Evolutionary conservation across 2,113 vertebrate genomes (phyloP).

Genomic region (Eptatretus burgeri): DNA sequence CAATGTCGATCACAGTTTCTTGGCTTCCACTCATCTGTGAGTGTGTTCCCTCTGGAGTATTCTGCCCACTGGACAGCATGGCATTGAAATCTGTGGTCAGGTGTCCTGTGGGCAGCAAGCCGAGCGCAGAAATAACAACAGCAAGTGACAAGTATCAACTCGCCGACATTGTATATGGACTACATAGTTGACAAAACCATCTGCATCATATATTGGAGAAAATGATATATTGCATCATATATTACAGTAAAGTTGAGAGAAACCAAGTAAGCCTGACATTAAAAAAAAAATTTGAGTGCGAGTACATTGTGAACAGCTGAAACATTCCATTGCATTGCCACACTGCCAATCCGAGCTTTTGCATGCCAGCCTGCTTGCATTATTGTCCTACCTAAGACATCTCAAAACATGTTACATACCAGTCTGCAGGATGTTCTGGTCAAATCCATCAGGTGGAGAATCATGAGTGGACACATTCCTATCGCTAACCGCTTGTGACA

Average conservation of each 20-base stretch:
- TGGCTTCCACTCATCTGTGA: conserved; percentile 88
- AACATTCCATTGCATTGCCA: background rate
- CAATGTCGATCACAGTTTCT: conserved; percentile 63
- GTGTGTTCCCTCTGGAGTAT: conserved; percentile 70
- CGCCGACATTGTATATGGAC: conserved; percentile 8
- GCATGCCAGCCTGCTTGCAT: too few relatives aligned
- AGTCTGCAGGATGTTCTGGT: conserved; percentile 63
- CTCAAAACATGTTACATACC: conserved; percentile 20
- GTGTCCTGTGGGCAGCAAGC: conserved; percentile 48
- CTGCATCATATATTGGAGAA: background rate
- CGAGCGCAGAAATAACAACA: too few relatives aligned
- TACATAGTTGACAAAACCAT: background rate
- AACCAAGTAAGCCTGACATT: conserved; percentile 2
- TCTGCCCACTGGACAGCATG: conserved; percentile 72
- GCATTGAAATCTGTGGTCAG: conserved; percentile 92
- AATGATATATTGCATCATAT: too few relatives aligned
- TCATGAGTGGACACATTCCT: conserved; percentile 27
- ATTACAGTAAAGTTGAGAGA: too few relatives aligned
- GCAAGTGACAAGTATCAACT: conserved; percentile 39
- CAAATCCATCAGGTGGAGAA: conserved; percentile 37
- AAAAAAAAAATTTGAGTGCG: conserved; percentile 7
- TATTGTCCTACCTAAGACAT: background rate
- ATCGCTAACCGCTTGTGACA: conserved; percentile 86
- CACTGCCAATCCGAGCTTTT: too few relatives aligned
- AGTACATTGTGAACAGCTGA: background rate